Base-by-base conservation (phyloP, 2,113 vertebrate genomes). In the Bubo scandiacus region DNA sequence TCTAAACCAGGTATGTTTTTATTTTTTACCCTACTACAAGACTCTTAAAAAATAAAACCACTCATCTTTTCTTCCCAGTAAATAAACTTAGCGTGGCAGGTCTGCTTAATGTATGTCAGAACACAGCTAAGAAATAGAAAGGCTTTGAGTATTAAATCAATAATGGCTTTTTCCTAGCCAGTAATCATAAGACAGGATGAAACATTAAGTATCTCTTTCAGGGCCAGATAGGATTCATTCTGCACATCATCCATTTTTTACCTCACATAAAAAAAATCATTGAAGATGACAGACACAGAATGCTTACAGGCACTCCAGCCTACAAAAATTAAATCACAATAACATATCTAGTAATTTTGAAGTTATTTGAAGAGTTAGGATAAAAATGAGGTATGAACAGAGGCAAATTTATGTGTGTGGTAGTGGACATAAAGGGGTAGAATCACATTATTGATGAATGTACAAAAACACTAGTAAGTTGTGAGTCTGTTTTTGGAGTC, bases 101-200 rank as follows among this genome's bases (percentile, higher is more conserved):
- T 94, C 91, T 95, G 59, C 58, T 91, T 95, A 93, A 94, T 81
- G 71, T 94, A 80, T 74, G 59, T 91, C 61, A 88, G 92, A 92
- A 94, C 85, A 84, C 55, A 83, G 90, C 75, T 94, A 71, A 95
- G 84, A 96, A 96, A 95, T 88, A 95, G 86, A 95, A 90, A 73
- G 51, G 43, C 32, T 86, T 84, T 92, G 59, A 95, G 81, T 97
- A 63, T 89, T 95, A 97, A 97, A 97, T 97, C 95, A 96, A 94
- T 95, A 96, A 85, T 54, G 45, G 57, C 75, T 96, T 97, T 97
- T 93, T 91, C 65, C 70, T 72, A 66, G 52, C 63, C 72, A 91
- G 63, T 82, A 92, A 96, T 93, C 91, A 81, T 68, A 92, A 84
- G 94, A 93, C 84, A 95, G 71, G 96, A 94, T 90, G 83, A 95